These are phyloP conservation scores for Lepidothrix coronata DNA, from an alignment of 2,113 vertebrate genomes.

Conservation along the genomic window DNA sequence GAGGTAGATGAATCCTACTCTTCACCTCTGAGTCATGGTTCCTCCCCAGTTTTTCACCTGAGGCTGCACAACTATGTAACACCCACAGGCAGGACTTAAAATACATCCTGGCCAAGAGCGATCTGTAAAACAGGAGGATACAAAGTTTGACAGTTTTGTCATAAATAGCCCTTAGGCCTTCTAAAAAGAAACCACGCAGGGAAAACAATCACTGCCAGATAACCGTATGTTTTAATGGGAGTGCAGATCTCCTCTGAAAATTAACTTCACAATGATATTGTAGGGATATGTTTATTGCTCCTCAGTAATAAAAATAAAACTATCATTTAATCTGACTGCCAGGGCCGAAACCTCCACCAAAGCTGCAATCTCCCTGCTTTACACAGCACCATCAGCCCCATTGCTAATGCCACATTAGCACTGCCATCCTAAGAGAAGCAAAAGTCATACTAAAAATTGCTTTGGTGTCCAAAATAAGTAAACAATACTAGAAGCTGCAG, in stretches of 20 bases:
- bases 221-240: background rate
- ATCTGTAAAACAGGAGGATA: background rate
- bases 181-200: background rate
- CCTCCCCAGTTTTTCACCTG: background rate
- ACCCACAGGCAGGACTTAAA: background rate
- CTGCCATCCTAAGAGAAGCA: background rate
- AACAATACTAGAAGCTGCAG: background rate
- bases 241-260: background rate
- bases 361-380: background rate
- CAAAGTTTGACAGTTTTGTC: slow-evolving; percentile 4
- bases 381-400: background rate
- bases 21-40: background rate
- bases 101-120: background rate
- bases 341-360: background rate
- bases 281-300: background rate
- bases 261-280: background rate
- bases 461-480: background rate
- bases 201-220: background rate
- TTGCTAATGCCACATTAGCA: background rate
- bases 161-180: background rate
- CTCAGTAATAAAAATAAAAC: slow-evolving; percentile 4
- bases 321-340: background rate
- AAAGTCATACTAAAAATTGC: background rate
- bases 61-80: background rate
- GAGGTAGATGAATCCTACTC: background rate